phyloP scores from a whole-genome alignment of 2,113 vertebrate genomes.

The Clarias macrocephalus region DNA sequence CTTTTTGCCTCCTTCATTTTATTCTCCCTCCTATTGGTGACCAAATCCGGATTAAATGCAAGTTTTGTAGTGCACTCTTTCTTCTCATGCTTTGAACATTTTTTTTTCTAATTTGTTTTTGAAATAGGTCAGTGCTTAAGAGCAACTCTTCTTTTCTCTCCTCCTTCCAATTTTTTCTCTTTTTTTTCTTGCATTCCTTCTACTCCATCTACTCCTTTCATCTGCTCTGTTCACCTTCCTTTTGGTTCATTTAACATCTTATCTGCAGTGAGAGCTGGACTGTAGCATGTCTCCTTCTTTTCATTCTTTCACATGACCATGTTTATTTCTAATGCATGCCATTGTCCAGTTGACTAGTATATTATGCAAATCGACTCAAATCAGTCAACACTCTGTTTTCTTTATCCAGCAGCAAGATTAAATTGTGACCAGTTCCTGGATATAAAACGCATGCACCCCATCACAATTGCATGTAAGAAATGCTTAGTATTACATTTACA shows the following conservation, averaged over 20 bases:
- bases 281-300: neutral
- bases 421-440: neutral
- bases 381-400: neutral
- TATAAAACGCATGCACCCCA: neutral
- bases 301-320: neutral
- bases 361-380: neutral
- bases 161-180: neutral
- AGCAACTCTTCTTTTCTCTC: neutral
- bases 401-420: slow-evolving; percentile 4
- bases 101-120: slow-evolving; percentile 1
- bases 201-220: neutral
- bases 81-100: neutral
- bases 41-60: neutral
- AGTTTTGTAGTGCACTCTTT: neutral
- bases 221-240: neutral
- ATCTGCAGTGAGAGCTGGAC: neutral
- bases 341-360: neutral
- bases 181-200: neutral
- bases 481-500: neutral
- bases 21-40: neutral
- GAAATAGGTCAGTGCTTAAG: neutral
- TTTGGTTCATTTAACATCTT: neutral
- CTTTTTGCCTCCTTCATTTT: neutral
- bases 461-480: neutral
- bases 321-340: slow-evolving; percentile 4